A percentile compares a stretch with the other conserved stretches of the same genome.
Conservation (phyloP, 2,797 vertebrate species). For the Lacerta agilis region DNA sequence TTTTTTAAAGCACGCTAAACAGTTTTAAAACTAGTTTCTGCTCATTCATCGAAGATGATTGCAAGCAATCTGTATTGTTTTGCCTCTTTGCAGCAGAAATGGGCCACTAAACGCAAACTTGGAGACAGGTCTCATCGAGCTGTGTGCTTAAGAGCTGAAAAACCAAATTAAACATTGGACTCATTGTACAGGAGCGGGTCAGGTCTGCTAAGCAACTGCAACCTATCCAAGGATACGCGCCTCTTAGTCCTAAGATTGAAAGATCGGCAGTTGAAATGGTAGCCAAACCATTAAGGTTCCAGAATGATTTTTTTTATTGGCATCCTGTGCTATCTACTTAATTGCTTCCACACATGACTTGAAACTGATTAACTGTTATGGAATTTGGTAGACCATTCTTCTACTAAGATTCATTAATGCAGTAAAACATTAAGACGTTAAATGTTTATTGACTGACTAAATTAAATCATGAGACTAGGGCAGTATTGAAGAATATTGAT, state of each 20-base stretch:
- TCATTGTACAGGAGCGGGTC: neutral
- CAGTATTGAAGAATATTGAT: constrained; percentile 1
- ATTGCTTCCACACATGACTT: neutral
- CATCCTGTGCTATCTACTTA: neutral
- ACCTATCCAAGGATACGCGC: neutral
- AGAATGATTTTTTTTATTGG: neutral
- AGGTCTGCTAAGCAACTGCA: neutral
- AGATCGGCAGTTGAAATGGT: neutral
- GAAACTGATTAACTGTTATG: constrained; percentile 2
- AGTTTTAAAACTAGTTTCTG: neutral
- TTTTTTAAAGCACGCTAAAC: neutral
- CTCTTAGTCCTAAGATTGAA: neutral
- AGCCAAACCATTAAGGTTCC: neutral
- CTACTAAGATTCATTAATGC: neutral
- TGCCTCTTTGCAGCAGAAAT: constrained; percentile 7
- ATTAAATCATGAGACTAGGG: constrained; percentile 3
- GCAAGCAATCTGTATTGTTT: neutral
- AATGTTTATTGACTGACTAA: constrained; percentile 3
- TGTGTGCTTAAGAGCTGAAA: no score
- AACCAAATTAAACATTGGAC: neutral
- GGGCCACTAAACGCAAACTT: neutral
- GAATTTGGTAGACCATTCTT: constrained; percentile 2
- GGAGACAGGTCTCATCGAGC: neutral
- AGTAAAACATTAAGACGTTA: constrained; percentile 7
- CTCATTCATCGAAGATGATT: neutral